Evolutionary conservation across 2,888 invertebrate species (phyloP), one percentile per base, ranked within the genome.

Genomic region (Craniophora ligustri): DNA sequence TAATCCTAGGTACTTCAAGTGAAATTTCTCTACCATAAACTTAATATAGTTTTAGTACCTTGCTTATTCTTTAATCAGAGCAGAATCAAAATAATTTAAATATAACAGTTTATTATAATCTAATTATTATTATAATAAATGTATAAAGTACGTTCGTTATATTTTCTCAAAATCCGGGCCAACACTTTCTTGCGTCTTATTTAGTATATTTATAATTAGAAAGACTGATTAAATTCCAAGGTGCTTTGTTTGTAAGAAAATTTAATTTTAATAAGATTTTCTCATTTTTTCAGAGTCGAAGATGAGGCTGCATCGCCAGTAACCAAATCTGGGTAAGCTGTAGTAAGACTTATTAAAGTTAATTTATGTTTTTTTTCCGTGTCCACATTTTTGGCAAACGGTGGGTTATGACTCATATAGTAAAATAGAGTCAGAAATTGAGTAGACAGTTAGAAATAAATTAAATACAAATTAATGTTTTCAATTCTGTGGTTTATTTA

Each of bases 221-320:
- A 44, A 40, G 31, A 42, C 39, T 21, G 0, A 66, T 60, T 46
- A 61, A 46, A 60, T 50, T 18, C 41, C 56, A 55, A 31, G 35
- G 36, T 40, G 49, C 16, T 31, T 36, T 40, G 18, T 31, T 49
- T 46, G 56, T 40, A 49, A 66, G 56, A 66, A 44, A 55, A 59
- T 41, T 38, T 15, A 49, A 47, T 66, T 64, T 50, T 61, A 10
- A 50, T 66, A 28, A 36, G 61, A 55, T 47, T 64, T 48, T 65
- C 42, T n/a, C 31, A 21, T n/a, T 39, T 53, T 58, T 70, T 67
- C 91, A 93, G 92, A 84, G 89, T 89, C 56, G 92, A 92, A 67
- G 92, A 92, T 71, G 92, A 87, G 49, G 86, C 87, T 42, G 79
- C 88, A 46, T 92, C 92, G 46, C 92, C 91, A 41, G 85, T 89